A percentile compares a stretch with the other conserved stretches of the same genome.
These are phyloP conservation scores for Microctenopoma stevenorrisi DNA, from an alignment of 2,797 vertebrate species.

Conservation along the genomic window DNA sequence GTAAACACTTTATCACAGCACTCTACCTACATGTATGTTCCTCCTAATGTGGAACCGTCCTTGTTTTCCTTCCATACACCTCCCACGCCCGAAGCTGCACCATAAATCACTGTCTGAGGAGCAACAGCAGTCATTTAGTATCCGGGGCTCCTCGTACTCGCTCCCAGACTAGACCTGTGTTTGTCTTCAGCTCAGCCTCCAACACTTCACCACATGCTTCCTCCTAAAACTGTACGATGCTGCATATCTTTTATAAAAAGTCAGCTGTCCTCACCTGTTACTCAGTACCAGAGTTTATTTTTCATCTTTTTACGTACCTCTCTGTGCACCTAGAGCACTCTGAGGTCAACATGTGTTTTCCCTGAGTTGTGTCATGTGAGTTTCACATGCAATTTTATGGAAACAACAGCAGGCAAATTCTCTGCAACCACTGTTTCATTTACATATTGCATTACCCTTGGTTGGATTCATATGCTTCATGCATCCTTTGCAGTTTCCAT, in stretches of 20 bases:
- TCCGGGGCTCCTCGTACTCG: constrained; percentile 39
- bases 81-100: constrained; percentile 35
- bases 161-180: constrained; percentile 26
- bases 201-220: constrained; percentile 13
- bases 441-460: constrained; percentile 73
- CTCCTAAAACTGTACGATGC: constrained; percentile 21
- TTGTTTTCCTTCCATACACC: constrained; percentile 41
- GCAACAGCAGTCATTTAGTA: constrained; percentile 56
- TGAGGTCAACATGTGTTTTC: constrained; percentile 11
- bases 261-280: constrained; percentile 39
- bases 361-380: constrained; percentile 13
- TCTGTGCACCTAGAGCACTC: neutral
- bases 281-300: constrained; percentile 42
- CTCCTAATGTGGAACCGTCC: constrained; percentile 29
- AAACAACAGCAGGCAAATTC: constrained; percentile 62
- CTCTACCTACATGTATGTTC: constrained; percentile 32
- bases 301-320: constrained; percentile 6
- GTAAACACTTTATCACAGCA: too few species aligned
- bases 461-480: constrained; percentile 59
- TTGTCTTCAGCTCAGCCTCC: constrained; percentile 47
- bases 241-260: constrained; percentile 8
- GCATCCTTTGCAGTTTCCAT: constrained; percentile 52
- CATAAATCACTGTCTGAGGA: constrained; percentile 69
- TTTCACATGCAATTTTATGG: constrained; percentile 51
- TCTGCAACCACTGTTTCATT: constrained; percentile 64